Percentiles rank a stretch among this genome's conserved stretches.
Conservation (phyloP, 2,888 invertebrate species). For the Cephus rjabovi region DNA sequence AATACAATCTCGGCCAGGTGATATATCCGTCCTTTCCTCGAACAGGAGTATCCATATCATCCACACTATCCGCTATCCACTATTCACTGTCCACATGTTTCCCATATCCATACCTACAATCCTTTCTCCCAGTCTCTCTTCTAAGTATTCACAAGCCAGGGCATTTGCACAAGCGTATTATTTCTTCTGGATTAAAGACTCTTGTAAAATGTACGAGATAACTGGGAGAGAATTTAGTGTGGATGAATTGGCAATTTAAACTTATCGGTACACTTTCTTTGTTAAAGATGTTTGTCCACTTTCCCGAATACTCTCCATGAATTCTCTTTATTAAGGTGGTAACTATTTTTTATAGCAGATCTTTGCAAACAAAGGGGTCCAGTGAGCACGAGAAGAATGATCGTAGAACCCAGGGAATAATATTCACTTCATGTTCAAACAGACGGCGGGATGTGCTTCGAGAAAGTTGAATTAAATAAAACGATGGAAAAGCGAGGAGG, state of each 20-base stretch:
- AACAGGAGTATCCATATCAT: too few relatives aligned
- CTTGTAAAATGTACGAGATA: neutral
- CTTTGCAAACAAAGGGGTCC: constrained; percentile 16
- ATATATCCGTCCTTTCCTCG: neutral
- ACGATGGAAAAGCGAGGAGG: neutral
- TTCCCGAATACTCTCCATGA: neutral
- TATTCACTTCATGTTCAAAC: constrained; percentile 42
- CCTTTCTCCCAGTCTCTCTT: too few relatives aligned
- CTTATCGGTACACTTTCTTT: neutral
- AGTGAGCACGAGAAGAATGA: constrained; percentile 5
- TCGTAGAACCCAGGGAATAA: constrained; percentile 35
- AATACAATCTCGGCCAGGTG: constrained; percentile 7
- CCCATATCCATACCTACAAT: too few relatives aligned
- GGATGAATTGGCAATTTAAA: neutral
- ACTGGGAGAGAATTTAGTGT: neutral
- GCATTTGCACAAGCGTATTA: neutral
- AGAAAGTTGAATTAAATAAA: neutral
- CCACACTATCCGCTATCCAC: too few relatives aligned
- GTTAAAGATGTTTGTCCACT: constrained; percentile 1
- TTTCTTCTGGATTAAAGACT: neutral
- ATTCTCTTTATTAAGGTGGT: constrained; percentile 18
- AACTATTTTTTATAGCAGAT: constrained; percentile 13
- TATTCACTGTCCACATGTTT: too few relatives aligned
- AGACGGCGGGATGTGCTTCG: constrained; percentile 19
- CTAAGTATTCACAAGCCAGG: too few relatives aligned